Base-by-base conservation (phyloP, 2,888 invertebrate genomes). In the Hydrotaea cyrtoneurina region DNA sequence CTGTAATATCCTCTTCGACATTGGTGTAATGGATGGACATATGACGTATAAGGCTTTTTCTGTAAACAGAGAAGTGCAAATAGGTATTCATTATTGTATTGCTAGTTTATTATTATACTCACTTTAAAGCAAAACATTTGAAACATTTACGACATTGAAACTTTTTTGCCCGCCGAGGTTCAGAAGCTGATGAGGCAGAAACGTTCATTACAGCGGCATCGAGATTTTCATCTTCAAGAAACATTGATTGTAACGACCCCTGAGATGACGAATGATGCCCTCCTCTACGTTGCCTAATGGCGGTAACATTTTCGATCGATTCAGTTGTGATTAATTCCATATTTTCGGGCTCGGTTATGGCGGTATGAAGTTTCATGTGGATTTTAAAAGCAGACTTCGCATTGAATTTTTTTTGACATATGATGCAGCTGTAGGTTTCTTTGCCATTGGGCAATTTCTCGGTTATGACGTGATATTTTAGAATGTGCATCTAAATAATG, bases 81-180 rank as follows among this genome's bases (percentile, higher is more conserved):
- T n/a, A 15, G n/a, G 21, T 15, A n/a, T 50, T 13, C 7, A 50
- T 50, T 53, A 53, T 13, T 15, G 4, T n/a, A 50, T n/a, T 50
- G n/a, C 13, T 50, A n/a, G 23, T 17, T 17, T 2, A 71, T 46
- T 10, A 46, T 36, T n/a, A 31, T n/a, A 83, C 87, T 83, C 88
- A 91, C 90, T 89, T 90, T 15, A 90, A 88, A 11, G 89, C 88
- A 83, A 90, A 91, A 75, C 88, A 89, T 87, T 90, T 91, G 55
- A 88, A 90, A 82, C 91, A 91, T 82, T 88, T 89, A 5, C 89
- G 88, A 73, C 90, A 90, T 80, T 90, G 89, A 84, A 88, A 91
- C 62, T 89, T 88, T 77, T 89, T 89, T n/a, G 87, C 87, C 43
- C 89, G 87, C 26, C 85, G 84, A 2, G 87, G 86, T 21, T 87